Evolutionary conservation across 2,888 invertebrate genomes (phyloP).

Genomic region (Cosmorhoe ocellata): DNA sequence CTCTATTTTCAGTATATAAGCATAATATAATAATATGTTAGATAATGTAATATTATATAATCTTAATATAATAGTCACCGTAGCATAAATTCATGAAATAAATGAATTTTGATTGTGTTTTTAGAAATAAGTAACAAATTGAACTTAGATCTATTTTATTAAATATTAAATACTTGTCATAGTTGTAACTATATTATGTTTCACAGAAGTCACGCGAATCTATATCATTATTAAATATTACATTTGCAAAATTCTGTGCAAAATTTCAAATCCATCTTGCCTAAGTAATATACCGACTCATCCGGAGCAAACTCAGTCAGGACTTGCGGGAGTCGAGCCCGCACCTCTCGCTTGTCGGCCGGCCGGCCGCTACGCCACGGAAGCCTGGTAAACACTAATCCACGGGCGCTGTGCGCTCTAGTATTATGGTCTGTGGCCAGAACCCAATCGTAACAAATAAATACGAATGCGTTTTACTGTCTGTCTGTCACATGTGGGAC

Average conservation of each 20-base stretch:
- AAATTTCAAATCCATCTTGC: too few relatives aligned
- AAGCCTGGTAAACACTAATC: constrained; percentile 30
- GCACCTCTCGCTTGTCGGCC: too few relatives aligned
- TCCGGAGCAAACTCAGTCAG: too few relatives aligned
- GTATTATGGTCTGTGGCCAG: constrained; percentile 19
- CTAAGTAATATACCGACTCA: too few relatives aligned
- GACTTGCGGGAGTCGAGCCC: too few relatives aligned
- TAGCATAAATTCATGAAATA: background rate
- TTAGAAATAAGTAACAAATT: background rate
- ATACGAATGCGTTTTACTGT: constrained; percentile 12
- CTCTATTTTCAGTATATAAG: constrained; percentile 25
- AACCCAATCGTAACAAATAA: constrained; percentile 13
- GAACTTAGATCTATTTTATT: background rate
- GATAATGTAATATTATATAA: background rate
- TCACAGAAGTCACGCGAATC: too few relatives aligned
- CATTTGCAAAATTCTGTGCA: too few relatives aligned
- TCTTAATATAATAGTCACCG: too few relatives aligned
- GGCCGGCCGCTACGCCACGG: too few relatives aligned
- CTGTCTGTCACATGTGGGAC: constrained; percentile 5
- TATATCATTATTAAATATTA: too few relatives aligned
- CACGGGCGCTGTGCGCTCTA: constrained; percentile 23
- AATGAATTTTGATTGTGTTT: background rate
- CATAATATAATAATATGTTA: background rate
- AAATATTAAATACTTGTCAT: too few relatives aligned
- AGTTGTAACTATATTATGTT: too few relatives aligned